A percentile compares a stretch with the other conserved stretches of the same genome.
Evolutionary conservation across 2,113 vertebrate species (phyloP).

Genomic region (Nycticryphes semicollaris): DNA sequence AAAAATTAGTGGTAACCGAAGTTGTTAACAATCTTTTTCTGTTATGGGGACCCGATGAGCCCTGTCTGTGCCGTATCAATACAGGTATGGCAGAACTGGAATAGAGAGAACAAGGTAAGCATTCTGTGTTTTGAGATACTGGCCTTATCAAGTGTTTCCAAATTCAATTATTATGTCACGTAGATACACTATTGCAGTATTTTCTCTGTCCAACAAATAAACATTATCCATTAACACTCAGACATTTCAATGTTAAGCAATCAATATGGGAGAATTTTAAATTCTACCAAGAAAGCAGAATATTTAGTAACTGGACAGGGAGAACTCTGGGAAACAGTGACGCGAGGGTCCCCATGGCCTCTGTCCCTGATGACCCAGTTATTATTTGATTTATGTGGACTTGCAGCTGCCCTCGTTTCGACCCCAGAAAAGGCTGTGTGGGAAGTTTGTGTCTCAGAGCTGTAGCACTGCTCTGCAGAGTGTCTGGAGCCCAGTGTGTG

Average conservation of each 20-base stretch:
- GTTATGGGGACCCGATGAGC: not conserved
- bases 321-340: slow-evolving; percentile 69
- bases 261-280: not conserved
- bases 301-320: slow-evolving; percentile 43
- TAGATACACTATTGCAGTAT: not conserved
- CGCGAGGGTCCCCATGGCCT: slow-evolving; percentile 67
- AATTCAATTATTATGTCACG: not conserved
- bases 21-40: not conserved
- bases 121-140: not conserved
- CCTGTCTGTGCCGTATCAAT: not conserved
- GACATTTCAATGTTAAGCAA: not conserved
- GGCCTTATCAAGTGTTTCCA: not conserved
- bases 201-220: not conserved
- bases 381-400: slow-evolving; percentile 78
- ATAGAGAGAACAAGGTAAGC: not conserved
- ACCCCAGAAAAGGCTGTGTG: slow-evolving; percentile 73
- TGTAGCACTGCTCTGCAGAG: slow-evolving; percentile 68
- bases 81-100: not conserved
- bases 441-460: slow-evolving; percentile 76
- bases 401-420: slow-evolving; percentile 72
- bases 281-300: slow-evolving; percentile 52
- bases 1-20: not conserved
- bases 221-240: not conserved
- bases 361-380: slow-evolving; percentile 74
- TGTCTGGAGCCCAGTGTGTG: slow-evolving; percentile 70